A percentile compares a stretch with the other conserved stretches of the same genome.
Conservation (phyloP, 2,888 invertebrate species). For the Tenthredo livida region DNA sequence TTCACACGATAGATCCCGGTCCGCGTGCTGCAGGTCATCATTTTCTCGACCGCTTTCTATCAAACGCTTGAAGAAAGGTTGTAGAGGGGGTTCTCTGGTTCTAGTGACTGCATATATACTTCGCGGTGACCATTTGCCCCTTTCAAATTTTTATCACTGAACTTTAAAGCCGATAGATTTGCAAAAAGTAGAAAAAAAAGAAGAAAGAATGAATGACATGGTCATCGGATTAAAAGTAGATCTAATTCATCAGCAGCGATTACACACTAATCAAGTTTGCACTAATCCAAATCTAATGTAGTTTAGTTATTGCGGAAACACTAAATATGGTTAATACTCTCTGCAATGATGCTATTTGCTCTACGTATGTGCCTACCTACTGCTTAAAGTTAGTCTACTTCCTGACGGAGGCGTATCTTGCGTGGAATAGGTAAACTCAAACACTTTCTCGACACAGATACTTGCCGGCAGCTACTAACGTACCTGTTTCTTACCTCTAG, state of each 20-base stretch:
- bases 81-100: background rate
- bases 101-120: background rate
- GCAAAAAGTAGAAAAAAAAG: background rate
- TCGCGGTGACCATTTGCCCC: conserved; percentile 10
- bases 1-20: conserved; percentile 48
- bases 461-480: too few relatives aligned
- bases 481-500: too few relatives aligned
- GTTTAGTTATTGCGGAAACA: background rate
- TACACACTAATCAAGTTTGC: too few relatives aligned
- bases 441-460: background rate
- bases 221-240: too few relatives aligned
- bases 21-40: conserved; percentile 48
- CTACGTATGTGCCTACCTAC: background rate
- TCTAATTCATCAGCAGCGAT: too few relatives aligned
- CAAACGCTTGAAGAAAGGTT: conserved; percentile 42
- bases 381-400: background rate
- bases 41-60: conserved; percentile 49
- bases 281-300: too few relatives aligned
- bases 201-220: background rate
- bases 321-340: background rate
- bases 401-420: background rate
- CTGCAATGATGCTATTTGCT: background rate
- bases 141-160: background rate
- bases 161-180: background rate
- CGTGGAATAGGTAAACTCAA: background rate